phyloP scores from a whole-genome alignment of 2,888 invertebrate species.

The Napeogenes sylphis region DNA sequence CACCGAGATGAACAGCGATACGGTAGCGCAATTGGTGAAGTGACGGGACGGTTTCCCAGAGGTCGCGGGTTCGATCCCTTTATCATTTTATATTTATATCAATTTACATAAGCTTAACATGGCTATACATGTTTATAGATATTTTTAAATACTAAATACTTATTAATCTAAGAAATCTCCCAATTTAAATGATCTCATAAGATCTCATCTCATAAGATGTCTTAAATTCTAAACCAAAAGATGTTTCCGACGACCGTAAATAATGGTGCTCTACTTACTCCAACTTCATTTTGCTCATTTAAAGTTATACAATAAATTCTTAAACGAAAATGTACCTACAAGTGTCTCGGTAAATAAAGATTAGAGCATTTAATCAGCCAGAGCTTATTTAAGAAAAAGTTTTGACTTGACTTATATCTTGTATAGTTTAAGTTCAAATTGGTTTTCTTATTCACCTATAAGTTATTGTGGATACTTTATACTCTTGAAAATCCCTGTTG shows the following conservation, averaged over 20 bases:
- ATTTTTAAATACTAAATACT: no score
- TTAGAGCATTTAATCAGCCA: conserved; percentile 70
- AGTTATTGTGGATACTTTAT: no score
- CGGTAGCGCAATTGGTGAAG: no score
- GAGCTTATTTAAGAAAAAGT: conserved; percentile 59
- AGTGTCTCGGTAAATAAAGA: conserved; percentile 70
- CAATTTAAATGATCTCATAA: conserved; percentile 1
- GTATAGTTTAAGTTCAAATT: conserved; percentile 47
- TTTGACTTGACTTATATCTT: conserved; percentile 69
- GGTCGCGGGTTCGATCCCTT: no score
- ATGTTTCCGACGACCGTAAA: conserved; percentile 20
- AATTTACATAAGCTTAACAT: no score
- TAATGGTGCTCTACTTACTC: conserved; percentile 23
- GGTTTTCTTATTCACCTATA: no score
- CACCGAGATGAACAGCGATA: no score
- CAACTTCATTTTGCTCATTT: conserved; percentile 53
- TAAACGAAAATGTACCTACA: conserved; percentile 60
- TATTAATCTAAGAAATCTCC: neutral
- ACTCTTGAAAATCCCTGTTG: no score
- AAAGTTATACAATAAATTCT: conserved; percentile 67
- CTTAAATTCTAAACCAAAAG: conserved; percentile 9
- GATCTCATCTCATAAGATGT: conserved; percentile 3
- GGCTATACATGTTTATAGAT: no score
- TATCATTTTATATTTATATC: no score
- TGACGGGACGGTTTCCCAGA: no score